Evolutionary conservation across 2,888 invertebrate genomes (phyloP).

Genomic region (Chelonus formosanus): DNA sequence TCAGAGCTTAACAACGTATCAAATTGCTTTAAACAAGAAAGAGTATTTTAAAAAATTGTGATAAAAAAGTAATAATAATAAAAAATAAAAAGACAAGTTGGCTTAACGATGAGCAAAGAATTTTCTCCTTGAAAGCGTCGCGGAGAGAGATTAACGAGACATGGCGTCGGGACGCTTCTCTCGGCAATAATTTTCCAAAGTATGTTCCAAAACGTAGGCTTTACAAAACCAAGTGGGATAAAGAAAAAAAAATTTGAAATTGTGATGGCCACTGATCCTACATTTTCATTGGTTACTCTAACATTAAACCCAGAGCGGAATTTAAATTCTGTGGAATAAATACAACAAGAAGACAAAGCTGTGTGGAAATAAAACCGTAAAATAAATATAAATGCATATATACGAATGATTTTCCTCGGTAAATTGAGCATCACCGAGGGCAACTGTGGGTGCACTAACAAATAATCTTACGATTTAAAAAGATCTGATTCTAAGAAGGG

Average conservation of each 20-base stretch:
- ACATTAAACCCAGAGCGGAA: constrained; percentile 8
- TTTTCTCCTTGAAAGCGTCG: constrained; percentile 22
- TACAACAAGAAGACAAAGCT: background rate
- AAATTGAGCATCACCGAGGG: background rate
- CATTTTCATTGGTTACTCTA: constrained; percentile 16
- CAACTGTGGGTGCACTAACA: background rate
- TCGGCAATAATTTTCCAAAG: constrained; percentile 19
- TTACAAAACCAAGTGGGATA: constrained; percentile 3
- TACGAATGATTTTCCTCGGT: constrained; percentile 9
- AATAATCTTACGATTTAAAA: constrained; percentile 14
- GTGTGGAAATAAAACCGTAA: constrained; percentile 10
- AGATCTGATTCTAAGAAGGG: background rate
- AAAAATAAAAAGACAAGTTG: constrained; percentile 17
- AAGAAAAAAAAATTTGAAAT: constrained; percentile 5
- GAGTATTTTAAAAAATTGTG: constrained; percentile 9
- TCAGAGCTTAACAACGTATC: constrained; percentile 15
- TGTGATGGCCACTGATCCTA: constrained; percentile 17
- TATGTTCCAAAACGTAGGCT: constrained; percentile 18
- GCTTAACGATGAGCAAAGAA: constrained; percentile 11
- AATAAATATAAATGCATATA: background rate
- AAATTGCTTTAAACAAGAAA: constrained; percentile 6
- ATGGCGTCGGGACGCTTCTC: constrained; percentile 34
- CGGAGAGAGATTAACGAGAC: constrained; percentile 39
- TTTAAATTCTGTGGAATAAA: constrained; percentile 16
- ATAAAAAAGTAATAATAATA: constrained; percentile 18